Evolutionary conservation across 2,113 vertebrate species (phyloP).

Genomic region (Motacilla alba): DNA sequence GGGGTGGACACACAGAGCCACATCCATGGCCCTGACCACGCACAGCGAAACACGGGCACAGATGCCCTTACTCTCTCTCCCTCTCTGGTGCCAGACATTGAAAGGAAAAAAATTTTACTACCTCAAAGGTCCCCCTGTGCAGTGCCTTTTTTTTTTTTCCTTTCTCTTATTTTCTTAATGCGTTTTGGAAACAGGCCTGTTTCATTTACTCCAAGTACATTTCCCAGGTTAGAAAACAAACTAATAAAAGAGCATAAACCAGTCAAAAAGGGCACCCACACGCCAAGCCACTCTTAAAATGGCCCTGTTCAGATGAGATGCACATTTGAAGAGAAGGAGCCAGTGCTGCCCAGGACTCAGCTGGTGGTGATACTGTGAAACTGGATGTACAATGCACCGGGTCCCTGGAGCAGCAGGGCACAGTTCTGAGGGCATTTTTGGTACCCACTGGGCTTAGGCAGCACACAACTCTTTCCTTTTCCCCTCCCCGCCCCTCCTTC

Average conservation of each 20-base stretch:
- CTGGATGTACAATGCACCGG: not conserved
- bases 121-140: conserved; percentile 67
- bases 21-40: not conserved
- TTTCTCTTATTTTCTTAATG: not conserved
- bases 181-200: not conserved
- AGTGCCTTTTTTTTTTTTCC: conserved; percentile 21
- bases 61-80: not conserved
- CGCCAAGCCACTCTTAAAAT: not conserved
- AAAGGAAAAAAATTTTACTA: conserved; percentile 51
- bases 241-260: not conserved
- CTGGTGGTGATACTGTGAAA: conserved; percentile 56
- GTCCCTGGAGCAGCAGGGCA: not conserved
- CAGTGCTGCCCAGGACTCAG: not conserved
- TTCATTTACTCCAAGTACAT: not conserved
- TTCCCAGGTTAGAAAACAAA: conserved; percentile 25
- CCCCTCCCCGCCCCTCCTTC: not conserved
- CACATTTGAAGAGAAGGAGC: not conserved
- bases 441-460: not conserved
- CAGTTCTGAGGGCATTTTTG: not conserved
- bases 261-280: not conserved
- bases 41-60: fast-evolving
- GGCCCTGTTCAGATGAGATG: not conserved
- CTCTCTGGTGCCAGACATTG: conserved; percentile 11
- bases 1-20: not conserved
- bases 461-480: not conserved